Percentiles rank a stretch among this genome's conserved stretches.
Conservation (phyloP, 2,113 vertebrate genomes). For the Nothobranchius kuhntae region DNA sequence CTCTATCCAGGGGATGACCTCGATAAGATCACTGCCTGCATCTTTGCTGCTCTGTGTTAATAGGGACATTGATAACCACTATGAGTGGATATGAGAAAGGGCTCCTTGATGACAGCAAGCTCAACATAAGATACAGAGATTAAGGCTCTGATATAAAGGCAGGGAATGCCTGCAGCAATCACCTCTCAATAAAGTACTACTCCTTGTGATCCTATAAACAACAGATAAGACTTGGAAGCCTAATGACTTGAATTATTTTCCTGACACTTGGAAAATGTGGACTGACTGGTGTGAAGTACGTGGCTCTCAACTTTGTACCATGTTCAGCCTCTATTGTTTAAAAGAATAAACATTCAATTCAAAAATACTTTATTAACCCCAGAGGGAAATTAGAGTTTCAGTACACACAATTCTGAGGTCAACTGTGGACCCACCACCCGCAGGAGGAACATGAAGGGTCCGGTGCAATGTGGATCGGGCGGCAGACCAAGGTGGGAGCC, state of each 20-base stretch:
- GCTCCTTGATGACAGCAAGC: conserved; percentile 72
- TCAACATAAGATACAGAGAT: conserved; percentile 71
- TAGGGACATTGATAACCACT: conserved; percentile 72
- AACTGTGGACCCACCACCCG: too few relatives aligned
- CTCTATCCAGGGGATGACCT: conserved; percentile 71
- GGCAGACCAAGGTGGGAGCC: too few relatives aligned
- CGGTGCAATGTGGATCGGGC: too few relatives aligned
- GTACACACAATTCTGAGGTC: too few relatives aligned
- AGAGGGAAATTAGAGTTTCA: too few relatives aligned
- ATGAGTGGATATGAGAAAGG: conserved; percentile 69
- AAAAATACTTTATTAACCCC: too few relatives aligned
- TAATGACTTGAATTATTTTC: conserved; percentile 74
- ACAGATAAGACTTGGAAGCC: conserved; percentile 69
- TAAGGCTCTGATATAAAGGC: conserved; percentile 60
- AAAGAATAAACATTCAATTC: conserved; percentile 14
- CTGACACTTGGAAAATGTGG: conserved; percentile 65
- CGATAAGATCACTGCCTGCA: conserved; percentile 75
- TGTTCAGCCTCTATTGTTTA: conserved; percentile 28
- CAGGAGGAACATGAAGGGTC: too few relatives aligned
- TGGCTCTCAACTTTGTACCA: conserved; percentile 41
- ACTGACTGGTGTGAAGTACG: conserved; percentile 62
- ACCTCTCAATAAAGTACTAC: conserved; percentile 69
- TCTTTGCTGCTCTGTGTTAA: conserved; percentile 64
- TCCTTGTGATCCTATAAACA: conserved; percentile 71
- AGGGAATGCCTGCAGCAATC: conserved; percentile 61